phyloP scores from a whole-genome alignment of 2,797 vertebrate species.

The Brachyrhaphis roseni region DNA sequence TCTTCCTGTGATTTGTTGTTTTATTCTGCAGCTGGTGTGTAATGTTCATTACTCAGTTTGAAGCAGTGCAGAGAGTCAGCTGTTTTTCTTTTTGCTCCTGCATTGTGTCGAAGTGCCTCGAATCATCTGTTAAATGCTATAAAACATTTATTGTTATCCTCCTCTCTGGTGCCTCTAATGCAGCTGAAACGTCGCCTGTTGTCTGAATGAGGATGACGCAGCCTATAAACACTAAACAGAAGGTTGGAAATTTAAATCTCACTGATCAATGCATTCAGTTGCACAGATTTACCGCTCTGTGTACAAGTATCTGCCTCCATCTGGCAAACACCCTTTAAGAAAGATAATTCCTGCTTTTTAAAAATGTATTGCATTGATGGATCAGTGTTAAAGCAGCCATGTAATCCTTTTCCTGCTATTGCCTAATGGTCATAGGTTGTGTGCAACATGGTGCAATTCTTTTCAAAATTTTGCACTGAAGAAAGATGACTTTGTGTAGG shows the following conservation, averaged over 20 bases:
- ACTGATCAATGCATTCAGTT: slow-evolving; percentile 33
- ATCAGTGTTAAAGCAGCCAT: slow-evolving; percentile 24
- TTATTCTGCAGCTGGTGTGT: neutral
- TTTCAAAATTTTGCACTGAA: slow-evolving; percentile 1
- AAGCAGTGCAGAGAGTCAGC: neutral
- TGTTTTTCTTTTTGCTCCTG: slow-evolving; percentile 9
- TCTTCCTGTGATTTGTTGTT: slow-evolving; percentile 1
- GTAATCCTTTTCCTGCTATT: slow-evolving; percentile 11
- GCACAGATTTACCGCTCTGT: slow-evolving; percentile 16
- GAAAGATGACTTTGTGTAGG: slow-evolving; percentile 6
- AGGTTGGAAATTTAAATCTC: slow-evolving; percentile 27
- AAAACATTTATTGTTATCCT: slow-evolving; percentile 26
- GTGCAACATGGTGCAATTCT: slow-evolving; percentile 29
- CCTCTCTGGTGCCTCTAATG: slow-evolving; percentile 28
- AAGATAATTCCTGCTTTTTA: slow-evolving; percentile 19
- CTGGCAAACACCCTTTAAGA: slow-evolving; percentile 9
- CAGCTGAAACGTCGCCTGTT: slow-evolving; percentile 37
- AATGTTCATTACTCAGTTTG: neutral
- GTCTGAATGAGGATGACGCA: slow-evolving; percentile 14
- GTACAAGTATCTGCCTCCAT: slow-evolving; percentile 18
- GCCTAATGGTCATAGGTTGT: slow-evolving; percentile 31
- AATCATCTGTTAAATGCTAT: slow-evolving; percentile 34
- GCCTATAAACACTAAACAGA: neutral
- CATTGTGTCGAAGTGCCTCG: slow-evolving; percentile 26
- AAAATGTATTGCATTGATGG: slow-evolving; percentile 14